These are phyloP conservation scores for Agriotes lineatus DNA, from an alignment of 2,888 invertebrate species.

Conservation along the genomic window DNA sequence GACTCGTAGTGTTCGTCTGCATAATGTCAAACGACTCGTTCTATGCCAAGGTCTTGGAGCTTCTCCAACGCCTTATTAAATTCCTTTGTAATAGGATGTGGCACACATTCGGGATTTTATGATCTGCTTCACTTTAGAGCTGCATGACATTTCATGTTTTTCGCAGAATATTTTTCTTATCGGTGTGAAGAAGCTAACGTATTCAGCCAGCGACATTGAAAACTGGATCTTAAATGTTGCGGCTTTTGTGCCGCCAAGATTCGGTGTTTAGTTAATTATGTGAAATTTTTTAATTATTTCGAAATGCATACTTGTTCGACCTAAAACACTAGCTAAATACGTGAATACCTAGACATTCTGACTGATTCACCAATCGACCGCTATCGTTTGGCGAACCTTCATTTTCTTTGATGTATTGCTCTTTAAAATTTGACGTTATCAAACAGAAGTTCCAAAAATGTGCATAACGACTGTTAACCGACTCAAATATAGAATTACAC, in stretches of 20 bases:
- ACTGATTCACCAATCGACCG: not conserved
- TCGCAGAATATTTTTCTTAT: too few species aligned
- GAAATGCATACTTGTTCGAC: not conserved
- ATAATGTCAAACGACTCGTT: slow-evolving; percentile 20
- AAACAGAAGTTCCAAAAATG: not conserved
- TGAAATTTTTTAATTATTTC: too few species aligned
- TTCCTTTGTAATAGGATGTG: not conserved
- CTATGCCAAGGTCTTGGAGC: slow-evolving; percentile 10
- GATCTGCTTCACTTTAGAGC: not conserved
- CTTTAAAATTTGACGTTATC: not conserved
- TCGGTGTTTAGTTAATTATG: too few species aligned
- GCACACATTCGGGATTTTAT: not conserved
- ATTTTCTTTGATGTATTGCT: slow-evolving; percentile 3
- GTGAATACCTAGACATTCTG: not conserved
- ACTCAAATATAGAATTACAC: too few species aligned
- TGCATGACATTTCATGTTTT: too few species aligned
- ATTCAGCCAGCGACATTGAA: not conserved
- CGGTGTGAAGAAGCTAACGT: not conserved
- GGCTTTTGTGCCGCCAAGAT: too few species aligned
- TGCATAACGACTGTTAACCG: too few species aligned
- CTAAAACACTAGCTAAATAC: not conserved
- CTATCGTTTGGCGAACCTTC: not conserved
- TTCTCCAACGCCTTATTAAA: not conserved
- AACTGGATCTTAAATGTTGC: not conserved
- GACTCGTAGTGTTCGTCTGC: not conserved